A percentile compares a stretch with the other conserved stretches of the same genome.
These are phyloP conservation scores for Sebastes steindachneri DNA, from an alignment of 2,797 vertebrate genomes.

Conservation along the genomic window DNA sequence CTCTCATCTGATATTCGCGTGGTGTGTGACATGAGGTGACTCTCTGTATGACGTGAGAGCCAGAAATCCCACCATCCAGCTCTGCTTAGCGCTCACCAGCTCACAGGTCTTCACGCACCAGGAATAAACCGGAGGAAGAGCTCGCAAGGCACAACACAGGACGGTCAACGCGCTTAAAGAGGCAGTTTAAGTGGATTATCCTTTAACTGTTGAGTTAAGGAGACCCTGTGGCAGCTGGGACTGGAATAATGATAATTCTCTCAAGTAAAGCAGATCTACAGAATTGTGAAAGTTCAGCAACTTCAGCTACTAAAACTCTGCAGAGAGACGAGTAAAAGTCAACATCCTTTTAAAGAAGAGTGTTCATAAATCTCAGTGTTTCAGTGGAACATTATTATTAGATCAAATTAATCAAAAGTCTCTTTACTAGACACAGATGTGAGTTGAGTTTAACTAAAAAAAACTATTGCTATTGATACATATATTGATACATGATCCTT, in stretches of 20 bases:
- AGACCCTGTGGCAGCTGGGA: slow-evolving; percentile 31
- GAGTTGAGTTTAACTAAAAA: background rate
- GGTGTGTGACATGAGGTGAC: background rate
- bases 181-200: slow-evolving; percentile 71
- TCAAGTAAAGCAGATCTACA: background rate
- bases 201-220: slow-evolving; percentile 49
- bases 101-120: slow-evolving; percentile 47
- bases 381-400: background rate
- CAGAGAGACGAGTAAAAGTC: background rate
- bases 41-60: slow-evolving; percentile 28
- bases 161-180: slow-evolving; percentile 69
- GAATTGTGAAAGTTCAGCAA: background rate
- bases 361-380: background rate
- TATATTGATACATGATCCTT: no score
- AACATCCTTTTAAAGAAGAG: background rate
- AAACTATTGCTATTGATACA: background rate
- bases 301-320: background rate
- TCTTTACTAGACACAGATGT: background rate
- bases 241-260: slow-evolving; percentile 6
- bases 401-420: background rate
- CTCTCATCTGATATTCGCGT: background rate
- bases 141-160: slow-evolving; percentile 43
- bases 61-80: slow-evolving; percentile 44
- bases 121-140: slow-evolving; percentile 65
- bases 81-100: slow-evolving; percentile 12